phyloP scores from a whole-genome alignment of 2,113 vertebrate genomes.

The Ursus arctos region DNA sequence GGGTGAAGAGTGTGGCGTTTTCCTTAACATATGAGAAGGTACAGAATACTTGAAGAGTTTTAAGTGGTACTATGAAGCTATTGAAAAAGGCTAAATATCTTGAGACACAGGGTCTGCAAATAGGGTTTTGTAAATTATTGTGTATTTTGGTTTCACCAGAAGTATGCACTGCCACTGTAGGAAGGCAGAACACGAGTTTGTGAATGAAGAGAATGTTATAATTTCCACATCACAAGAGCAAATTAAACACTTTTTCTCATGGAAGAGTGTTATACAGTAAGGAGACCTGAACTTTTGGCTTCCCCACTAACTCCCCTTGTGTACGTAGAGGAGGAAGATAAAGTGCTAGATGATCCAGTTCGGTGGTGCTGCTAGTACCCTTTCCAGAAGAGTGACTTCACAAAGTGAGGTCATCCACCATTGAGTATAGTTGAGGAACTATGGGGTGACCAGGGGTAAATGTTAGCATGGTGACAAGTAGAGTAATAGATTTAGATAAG shows the following conservation, averaged over 20 bases:
- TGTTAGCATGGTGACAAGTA: background rate
- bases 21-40: background rate
- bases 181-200: background rate
- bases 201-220: background rate
- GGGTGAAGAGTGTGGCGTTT: background rate
- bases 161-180: fast-evolving
- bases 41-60: background rate
- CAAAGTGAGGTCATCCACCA: background rate
- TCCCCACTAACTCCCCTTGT: background rate
- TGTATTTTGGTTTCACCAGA: background rate
- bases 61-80: background rate
- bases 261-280: background rate
- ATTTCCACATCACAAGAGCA: background rate
- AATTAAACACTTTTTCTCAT: background rate
- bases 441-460: background rate
- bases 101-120: background rate
- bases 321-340: background rate
- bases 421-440: background rate
- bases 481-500: background rate
- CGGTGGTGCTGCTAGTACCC: background rate
- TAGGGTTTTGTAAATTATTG: background rate
- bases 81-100: background rate
- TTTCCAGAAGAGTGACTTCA: background rate
- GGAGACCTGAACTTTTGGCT: background rate
- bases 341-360: background rate